Percentiles rank a stretch among this genome's conserved stretches.
Evolutionary conservation across 2,888 invertebrate genomes (phyloP).

Genomic region (Apantesis nais): DNA sequence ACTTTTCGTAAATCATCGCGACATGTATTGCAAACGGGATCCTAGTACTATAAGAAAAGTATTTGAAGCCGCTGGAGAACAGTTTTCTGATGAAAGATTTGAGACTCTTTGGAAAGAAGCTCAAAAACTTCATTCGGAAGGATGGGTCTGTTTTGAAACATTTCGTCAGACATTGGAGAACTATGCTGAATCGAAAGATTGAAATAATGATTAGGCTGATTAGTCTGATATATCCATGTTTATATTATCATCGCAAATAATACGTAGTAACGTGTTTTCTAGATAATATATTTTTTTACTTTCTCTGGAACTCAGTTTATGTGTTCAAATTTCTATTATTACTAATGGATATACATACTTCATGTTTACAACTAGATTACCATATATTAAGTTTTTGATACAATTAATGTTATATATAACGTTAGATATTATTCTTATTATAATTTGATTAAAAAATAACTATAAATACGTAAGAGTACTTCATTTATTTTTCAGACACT

Average conservation of each 20-base stretch:
- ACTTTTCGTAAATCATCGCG: slow-evolving; percentile 68
- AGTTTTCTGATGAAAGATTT: slow-evolving; percentile 79
- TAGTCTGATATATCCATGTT: neutral
- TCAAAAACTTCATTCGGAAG: slow-evolving; percentile 76
- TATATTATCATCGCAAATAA: neutral
- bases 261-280: neutral
- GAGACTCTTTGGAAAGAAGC: slow-evolving; percentile 81
- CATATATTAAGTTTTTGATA: neutral
- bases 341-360: neutral
- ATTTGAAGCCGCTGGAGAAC: slow-evolving; percentile 82
- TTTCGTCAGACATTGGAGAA: slow-evolving; percentile 67
- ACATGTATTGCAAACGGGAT: slow-evolving; percentile 72
- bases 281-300: neutral
- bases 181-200: slow-evolving; percentile 19
- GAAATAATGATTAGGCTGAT: neutral
- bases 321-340: neutral
- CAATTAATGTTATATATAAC: neutral
- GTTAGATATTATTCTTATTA: neutral
- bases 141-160: slow-evolving; percentile 84
- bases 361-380: neutral
- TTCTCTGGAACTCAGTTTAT: neutral
- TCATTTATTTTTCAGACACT: neutral
- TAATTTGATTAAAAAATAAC: neutral
- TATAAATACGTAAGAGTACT: neutral
- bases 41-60: slow-evolving; percentile 68